These are phyloP conservation scores for Drepana falcataria DNA, from an alignment of 2,888 invertebrate species.

Conservation along the genomic window DNA sequence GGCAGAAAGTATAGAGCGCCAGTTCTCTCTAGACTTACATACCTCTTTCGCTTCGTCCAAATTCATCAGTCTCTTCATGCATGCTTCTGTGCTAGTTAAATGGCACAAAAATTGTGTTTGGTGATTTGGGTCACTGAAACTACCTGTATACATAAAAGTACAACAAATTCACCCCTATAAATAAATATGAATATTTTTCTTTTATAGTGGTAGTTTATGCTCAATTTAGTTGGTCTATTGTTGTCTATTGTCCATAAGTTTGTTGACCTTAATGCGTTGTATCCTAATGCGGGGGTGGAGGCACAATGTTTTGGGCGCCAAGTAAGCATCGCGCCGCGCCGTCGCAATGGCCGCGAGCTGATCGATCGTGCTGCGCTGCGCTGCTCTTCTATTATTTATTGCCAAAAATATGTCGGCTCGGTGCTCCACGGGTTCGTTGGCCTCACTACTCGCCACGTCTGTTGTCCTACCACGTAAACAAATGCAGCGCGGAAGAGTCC, in stretches of 20 bases:
- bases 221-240: neutral
- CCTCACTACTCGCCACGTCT: slow-evolving; percentile 41
- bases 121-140: too few relatives aligned
- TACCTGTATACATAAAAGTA: too few relatives aligned
- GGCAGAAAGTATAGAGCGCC: too few relatives aligned
- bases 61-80: too few relatives aligned
- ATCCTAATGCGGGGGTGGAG: slow-evolving; percentile 22
- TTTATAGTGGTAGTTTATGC: too few relatives aligned
- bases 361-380: slow-evolving; percentile 68
- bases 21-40: too few relatives aligned
- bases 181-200: too few relatives aligned
- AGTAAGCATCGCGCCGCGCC: slow-evolving; percentile 49
- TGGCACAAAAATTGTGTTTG: too few relatives aligned
- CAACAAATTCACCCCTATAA: too few relatives aligned
- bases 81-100: too few relatives aligned
- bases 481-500: slow-evolving; percentile 58
- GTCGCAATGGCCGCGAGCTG: slow-evolving; percentile 55
- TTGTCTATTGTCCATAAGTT: slow-evolving; percentile 4
- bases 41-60: too few relatives aligned
- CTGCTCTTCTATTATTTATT: slow-evolving; percentile 72
- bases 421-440: slow-evolving; percentile 61
- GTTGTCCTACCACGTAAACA: slow-evolving; percentile 46
- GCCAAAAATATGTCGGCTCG: slow-evolving; percentile 73
- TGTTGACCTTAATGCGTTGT: slow-evolving; percentile 13
- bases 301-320: slow-evolving; percentile 60